Evolutionary conservation across 2,888 invertebrate genomes (phyloP), one percentile per base, ranked within the genome.

Genomic region (Spialia ferax): DNA sequence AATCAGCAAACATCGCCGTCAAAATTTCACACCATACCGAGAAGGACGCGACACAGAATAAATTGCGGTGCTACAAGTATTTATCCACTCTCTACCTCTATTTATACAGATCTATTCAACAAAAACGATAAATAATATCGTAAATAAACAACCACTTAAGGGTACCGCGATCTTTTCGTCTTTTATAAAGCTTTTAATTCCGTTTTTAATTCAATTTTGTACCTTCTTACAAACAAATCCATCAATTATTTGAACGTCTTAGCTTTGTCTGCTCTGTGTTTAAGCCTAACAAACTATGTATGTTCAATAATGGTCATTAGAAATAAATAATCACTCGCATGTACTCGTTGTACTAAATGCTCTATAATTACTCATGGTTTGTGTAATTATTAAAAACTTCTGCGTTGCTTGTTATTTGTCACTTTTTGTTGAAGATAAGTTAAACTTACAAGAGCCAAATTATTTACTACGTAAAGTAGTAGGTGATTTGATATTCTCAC

Each of bases 1-100:
- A 56, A 68, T 69, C 69, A 70, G 42, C 59, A 48, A 66, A 60
- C 59, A 71, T 69, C 63, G 61, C 63, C 71, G 61, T 73, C 63
- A 78, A 78, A 66, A 77, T 79, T 79, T 80, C 77, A 75, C 81
- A 78, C 76, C 74, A 71, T 74, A 78, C 70, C 63, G 74, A 72
- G 77, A 78, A 77, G 75, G 76, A 67, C 74, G 70, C 63, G 64
- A 56, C 71, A 29, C 57, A 69, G 68, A 56, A 72, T 73, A 70
- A 66, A 68, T 59, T 35, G 26, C 52, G n/a, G 60, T 48, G 66
- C 59, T n/a, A n/a, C n/a, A n/a, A 26, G 48, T 48, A n/a, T n/a
- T 48, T 48, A 48, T 18, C 18, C 1, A 18, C 45, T 45, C 8
- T 48, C 20, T 20, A 8, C 20, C 11, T 48, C n/a, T 38, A 2